Conservation (phyloP, 2,113 vertebrate genomes). For the Hippocampus barbouri region DNA sequence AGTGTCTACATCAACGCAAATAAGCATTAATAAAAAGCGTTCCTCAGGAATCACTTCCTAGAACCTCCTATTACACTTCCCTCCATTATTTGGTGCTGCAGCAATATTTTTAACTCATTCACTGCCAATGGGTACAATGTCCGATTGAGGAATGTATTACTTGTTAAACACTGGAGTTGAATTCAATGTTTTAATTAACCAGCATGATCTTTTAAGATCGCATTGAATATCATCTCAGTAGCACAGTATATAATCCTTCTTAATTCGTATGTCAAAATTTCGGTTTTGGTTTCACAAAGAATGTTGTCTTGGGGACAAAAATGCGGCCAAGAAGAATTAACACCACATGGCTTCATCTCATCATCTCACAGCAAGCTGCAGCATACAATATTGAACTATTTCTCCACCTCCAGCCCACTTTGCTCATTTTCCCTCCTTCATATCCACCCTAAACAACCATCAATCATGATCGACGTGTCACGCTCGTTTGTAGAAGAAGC, state of each 20-base stretch:
- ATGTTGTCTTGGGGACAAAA: background rate
- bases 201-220: background rate
- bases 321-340: constrained; percentile 16
- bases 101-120: constrained; percentile 63
- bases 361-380: constrained; percentile 21
- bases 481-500: background rate
- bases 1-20: background rate
- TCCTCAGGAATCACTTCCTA: background rate
- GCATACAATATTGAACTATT: background rate
- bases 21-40: background rate
- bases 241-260: background rate
- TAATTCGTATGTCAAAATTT: background rate
- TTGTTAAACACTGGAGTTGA: background rate
- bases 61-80: background rate
- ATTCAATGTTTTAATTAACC: background rate
- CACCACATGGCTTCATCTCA: constrained; percentile 30
- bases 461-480: background rate
- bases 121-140: constrained; percentile 11
- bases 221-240: background rate
- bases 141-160: background rate
- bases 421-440: background rate
- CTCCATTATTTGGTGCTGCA: constrained; percentile 36
- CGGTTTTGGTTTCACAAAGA: background rate
- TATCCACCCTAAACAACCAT: constrained; percentile 3
- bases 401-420: background rate